Evolutionary conservation across 2,797 vertebrate species (phyloP).

Genomic region (Orestias chungarensis): DNA sequence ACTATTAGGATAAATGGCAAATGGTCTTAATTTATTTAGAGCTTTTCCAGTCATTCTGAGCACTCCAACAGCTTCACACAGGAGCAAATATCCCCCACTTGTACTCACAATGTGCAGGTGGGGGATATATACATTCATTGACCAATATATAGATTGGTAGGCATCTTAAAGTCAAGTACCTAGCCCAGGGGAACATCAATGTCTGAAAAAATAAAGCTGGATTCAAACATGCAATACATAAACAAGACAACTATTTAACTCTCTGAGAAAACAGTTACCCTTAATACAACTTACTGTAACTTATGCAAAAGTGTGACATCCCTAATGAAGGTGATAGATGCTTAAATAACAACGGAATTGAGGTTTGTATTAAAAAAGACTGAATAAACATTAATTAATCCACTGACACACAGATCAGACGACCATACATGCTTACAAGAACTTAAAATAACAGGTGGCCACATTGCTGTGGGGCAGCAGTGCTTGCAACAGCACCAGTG

Average conservation of each 20-base stretch:
- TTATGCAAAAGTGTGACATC: not conserved
- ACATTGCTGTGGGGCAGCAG: not conserved
- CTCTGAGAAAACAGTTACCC: too few relatives aligned
- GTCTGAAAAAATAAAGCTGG: not conserved
- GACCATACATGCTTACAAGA: not conserved
- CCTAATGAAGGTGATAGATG: not conserved
- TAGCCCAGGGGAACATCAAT: not conserved
- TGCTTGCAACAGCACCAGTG: not conserved
- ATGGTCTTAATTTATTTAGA: not conserved
- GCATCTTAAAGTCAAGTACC: not conserved
- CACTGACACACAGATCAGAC: not conserved
- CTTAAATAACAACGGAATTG: not conserved
- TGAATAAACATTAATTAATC: not conserved
- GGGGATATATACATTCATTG: not conserved
- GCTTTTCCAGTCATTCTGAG: not conserved
- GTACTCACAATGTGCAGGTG: not conserved
- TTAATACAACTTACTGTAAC: not conserved
- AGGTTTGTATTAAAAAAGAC: too few relatives aligned
- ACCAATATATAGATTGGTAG: not conserved
- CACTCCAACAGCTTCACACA: not conserved
- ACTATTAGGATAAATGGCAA: not conserved
- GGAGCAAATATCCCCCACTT: not conserved
- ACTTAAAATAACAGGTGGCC: not conserved
- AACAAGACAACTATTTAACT: too few relatives aligned
- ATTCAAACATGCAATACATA: not conserved